Evolutionary conservation across 1,140 invertebrate species (phyloP).

Genomic region (Dreissena rostriformis): DNA sequence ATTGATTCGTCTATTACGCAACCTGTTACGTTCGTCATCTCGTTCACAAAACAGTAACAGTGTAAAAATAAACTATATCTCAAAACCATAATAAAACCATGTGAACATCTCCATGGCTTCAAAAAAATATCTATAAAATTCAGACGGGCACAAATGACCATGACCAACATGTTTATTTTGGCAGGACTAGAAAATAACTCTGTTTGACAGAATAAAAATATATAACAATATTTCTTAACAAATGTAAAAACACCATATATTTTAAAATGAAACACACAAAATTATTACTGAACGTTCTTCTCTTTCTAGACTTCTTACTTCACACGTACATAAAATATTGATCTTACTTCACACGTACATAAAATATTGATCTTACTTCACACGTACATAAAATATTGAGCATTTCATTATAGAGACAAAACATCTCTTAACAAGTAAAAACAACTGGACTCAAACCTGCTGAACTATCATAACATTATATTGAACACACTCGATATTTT

Average conservation of each 20-base stretch:
- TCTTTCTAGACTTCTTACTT: background rate
- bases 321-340: conserved; percentile 12
- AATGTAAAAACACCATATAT: conserved; percentile 33
- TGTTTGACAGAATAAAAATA: conserved; percentile 59
- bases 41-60: conserved; percentile 45
- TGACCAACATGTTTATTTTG: conserved; percentile 36
- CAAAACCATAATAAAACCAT: conserved; percentile 54
- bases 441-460: background rate
- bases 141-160: conserved; percentile 47
- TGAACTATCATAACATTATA: background rate
- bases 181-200: conserved; percentile 38
- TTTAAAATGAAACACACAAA: background rate
- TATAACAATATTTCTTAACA: conserved; percentile 45
- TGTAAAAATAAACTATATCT: conserved; percentile 57
- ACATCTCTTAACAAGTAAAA: background rate
- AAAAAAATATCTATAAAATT: conserved; percentile 47
- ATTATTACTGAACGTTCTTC: background rate
- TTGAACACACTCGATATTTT: background rate
- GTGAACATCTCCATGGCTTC: conserved; percentile 49
- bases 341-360: background rate
- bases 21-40: conserved; percentile 36
- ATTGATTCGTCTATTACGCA: background rate
- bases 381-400: conserved; percentile 1
- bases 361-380: background rate
- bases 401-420: conserved; percentile 1